Conservation (phyloP, 2,113 vertebrate species). For the Ahaetulla prasina region DNA sequence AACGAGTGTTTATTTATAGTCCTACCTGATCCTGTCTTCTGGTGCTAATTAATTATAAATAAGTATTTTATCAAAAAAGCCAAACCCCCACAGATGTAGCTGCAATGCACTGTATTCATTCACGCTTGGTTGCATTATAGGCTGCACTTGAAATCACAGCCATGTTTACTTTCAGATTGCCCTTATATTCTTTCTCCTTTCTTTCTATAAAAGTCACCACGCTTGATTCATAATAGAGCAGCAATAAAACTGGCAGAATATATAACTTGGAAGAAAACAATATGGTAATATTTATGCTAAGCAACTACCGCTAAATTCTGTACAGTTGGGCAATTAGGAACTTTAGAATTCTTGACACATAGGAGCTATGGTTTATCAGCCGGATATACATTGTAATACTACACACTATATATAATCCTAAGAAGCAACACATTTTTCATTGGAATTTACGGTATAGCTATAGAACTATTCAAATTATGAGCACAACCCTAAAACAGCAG, state of each 20-base stretch:
- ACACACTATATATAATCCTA: neutral
- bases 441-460: neutral
- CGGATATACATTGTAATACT: neutral
- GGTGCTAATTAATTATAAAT: conserved; percentile 38
- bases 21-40: conserved; percentile 24
- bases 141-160: conserved; percentile 3
- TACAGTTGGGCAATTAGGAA: neutral
- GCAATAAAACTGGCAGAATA: neutral
- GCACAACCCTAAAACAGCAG: neutral
- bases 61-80: conserved; percentile 39
- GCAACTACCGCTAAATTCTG: too few species aligned
- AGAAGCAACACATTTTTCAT: neutral
- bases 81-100: conserved; percentile 21
- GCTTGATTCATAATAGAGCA: neutral
- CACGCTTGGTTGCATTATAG: neutral
- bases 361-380: neutral
- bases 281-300: neutral
- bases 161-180: conserved; percentile 7
- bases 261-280: neutral
- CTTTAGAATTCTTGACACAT: neutral
- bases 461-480: neutral
- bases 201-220: neutral
- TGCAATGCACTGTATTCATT: conserved; percentile 16
- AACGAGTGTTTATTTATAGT: conserved; percentile 42
- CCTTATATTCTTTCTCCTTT: neutral